phyloP scores from a whole-genome alignment of 2,113 vertebrate species.

The Pogonocichla stellata region DNA sequence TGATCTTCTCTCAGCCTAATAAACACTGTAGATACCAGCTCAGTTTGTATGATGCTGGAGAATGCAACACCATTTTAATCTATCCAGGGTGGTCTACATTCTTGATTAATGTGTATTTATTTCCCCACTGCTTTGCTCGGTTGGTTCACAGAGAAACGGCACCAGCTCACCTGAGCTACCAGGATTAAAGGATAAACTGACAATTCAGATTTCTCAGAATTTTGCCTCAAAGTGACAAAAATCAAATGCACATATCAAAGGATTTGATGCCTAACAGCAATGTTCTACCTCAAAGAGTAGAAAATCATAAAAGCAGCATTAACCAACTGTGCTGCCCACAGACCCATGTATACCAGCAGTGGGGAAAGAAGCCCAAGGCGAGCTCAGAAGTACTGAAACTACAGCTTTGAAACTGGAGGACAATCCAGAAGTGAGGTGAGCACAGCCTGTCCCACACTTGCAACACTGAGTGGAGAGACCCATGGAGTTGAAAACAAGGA shows the following conservation, averaged over 20 bases:
- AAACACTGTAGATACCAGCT: background rate
- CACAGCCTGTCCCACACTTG: background rate
- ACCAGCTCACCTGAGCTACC: background rate
- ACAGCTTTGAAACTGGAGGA: background rate
- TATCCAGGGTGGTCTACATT: background rate
- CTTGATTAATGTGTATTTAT: background rate
- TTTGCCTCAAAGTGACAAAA: background rate
- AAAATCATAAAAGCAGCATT: background rate
- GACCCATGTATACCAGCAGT: background rate
- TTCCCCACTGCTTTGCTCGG: background rate
- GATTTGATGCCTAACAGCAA: background rate
- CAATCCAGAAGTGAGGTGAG: background rate
- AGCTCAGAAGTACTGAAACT: background rate
- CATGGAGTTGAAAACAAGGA: rapidly evolving
- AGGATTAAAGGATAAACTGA: background rate
- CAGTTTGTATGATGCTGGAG: background rate
- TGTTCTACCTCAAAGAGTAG: background rate
- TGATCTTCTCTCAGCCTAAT: background rate
- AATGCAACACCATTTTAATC: background rate
- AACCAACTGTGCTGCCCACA: background rate
- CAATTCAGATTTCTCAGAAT: background rate
- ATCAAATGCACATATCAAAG: background rate
- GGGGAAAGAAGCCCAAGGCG: background rate
- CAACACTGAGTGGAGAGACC: rapidly evolving
- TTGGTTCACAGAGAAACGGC: background rate